Conservation (phyloP, 2,797 vertebrate species). For the Manis javanica region DNA sequence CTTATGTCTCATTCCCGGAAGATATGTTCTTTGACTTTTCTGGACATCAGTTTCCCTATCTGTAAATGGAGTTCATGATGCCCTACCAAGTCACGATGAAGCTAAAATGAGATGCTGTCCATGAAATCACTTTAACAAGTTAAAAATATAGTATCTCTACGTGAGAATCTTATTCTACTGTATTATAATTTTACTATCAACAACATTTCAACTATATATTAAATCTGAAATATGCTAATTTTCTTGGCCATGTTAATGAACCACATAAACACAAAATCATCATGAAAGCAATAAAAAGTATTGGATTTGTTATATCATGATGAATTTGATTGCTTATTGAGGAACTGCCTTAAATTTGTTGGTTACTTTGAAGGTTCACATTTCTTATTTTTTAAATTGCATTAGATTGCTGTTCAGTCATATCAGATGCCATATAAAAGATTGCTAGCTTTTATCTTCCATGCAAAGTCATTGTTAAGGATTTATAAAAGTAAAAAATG, state of each 20-base stretch:
- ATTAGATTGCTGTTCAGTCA: background rate
- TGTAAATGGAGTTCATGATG: background rate
- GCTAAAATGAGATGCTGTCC: background rate
- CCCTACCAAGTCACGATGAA: background rate
- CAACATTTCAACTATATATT: background rate
- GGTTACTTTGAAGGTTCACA: background rate
- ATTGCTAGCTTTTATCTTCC: background rate
- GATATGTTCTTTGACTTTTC: background rate
- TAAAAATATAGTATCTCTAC: background rate
- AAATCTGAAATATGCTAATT: background rate
- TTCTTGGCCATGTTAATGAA: background rate
- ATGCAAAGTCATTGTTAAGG: background rate
- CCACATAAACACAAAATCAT: background rate
- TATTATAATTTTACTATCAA: background rate
- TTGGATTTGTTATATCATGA: too few relatives aligned
- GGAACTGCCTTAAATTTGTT: background rate
- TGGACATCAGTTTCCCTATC: background rate
- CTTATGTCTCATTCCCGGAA: background rate
- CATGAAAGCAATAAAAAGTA: background rate
- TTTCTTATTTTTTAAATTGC: background rate
- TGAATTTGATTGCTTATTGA: background rate
- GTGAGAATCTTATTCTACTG: background rate
- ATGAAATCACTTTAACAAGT: background rate
- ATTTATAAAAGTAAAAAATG: background rate
- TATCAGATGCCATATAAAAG: background rate